These are phyloP conservation scores for Paguma larvata DNA, from an alignment of 2,797 vertebrate species.

Conservation along the genomic window DNA sequence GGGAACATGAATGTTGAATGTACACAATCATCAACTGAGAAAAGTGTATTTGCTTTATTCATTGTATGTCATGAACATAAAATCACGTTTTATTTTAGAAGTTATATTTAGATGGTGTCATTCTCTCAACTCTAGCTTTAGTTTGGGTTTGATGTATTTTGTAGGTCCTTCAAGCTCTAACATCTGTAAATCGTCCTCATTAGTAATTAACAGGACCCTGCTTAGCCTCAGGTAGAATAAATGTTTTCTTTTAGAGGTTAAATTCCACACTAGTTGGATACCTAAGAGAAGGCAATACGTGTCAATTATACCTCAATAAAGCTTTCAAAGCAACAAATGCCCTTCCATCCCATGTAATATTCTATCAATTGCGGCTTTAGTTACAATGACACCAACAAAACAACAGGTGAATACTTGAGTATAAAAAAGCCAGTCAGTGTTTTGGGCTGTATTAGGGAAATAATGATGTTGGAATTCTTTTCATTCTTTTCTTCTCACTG, in stretches of 20 bases:
- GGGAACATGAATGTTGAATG: not conserved
- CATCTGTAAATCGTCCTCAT: not conserved
- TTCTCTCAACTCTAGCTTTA: not conserved
- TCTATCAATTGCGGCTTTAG: not conserved
- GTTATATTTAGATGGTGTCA: not conserved
- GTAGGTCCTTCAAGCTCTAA: not conserved
- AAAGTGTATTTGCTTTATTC: not conserved
- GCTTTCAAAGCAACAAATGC: not conserved
- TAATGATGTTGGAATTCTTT: not conserved
- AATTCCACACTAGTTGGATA: not conserved
- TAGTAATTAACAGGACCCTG: not conserved
- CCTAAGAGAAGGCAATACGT: constrained; percentile 10
- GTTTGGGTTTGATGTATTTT: not conserved
- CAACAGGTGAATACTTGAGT: not conserved
- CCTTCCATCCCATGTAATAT: not conserved
- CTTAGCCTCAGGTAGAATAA: not conserved
- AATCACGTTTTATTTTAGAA: not conserved
- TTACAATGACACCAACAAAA: not conserved
- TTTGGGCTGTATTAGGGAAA: constrained; percentile 16
- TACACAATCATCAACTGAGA: not conserved
- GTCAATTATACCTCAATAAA: not conserved
- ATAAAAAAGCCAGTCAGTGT: not conserved
- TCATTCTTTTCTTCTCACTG: not conserved
- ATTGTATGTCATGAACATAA: not conserved
- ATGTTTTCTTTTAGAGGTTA: constrained; percentile 19